These are phyloP conservation scores for Tetramorium simillimum DNA, from an alignment of 1,140 invertebrate species.

Conservation along the genomic window DNA sequence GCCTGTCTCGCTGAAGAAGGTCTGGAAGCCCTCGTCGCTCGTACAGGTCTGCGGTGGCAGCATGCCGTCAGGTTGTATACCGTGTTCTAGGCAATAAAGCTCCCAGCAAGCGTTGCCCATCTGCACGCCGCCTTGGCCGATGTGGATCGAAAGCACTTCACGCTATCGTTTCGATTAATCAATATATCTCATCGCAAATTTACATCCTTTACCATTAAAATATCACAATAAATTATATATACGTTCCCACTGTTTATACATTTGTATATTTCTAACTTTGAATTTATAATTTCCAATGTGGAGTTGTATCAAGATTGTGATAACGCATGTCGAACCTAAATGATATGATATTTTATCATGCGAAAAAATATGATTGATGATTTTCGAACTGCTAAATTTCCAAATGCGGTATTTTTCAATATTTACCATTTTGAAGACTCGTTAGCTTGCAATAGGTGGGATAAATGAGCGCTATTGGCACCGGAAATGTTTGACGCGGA, in stretches of 20 bases:
- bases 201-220: neutral
- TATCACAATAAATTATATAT: neutral
- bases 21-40: slow-evolving; percentile 87
- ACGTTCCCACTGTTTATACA: neutral
- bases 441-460: slow-evolving; percentile 18
- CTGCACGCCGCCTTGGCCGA: slow-evolving; percentile 91
- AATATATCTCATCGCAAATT: slow-evolving; percentile 1
- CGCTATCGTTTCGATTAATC: slow-evolving; percentile 66
- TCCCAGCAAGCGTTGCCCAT: slow-evolving; percentile 90
- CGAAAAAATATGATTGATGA: neutral
- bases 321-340: neutral
- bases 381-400: neutral
- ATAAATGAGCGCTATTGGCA: slow-evolving; percentile 46
- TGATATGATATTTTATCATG: neutral
- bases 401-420: neutral
- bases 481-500: slow-evolving; percentile 35
- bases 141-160: slow-evolving; percentile 87
- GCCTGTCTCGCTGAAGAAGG: slow-evolving; percentile 89
- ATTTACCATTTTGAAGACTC: slow-evolving; percentile 66
- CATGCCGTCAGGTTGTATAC: slow-evolving; percentile 89
- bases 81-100: slow-evolving; percentile 91
- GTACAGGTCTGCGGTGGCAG: slow-evolving; percentile 76
- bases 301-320: neutral
- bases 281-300: neutral
- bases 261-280: neutral